phyloP scores from a whole-genome alignment of 1,140 invertebrate genomes.

The Pseudomyrmex pallidus region DNA sequence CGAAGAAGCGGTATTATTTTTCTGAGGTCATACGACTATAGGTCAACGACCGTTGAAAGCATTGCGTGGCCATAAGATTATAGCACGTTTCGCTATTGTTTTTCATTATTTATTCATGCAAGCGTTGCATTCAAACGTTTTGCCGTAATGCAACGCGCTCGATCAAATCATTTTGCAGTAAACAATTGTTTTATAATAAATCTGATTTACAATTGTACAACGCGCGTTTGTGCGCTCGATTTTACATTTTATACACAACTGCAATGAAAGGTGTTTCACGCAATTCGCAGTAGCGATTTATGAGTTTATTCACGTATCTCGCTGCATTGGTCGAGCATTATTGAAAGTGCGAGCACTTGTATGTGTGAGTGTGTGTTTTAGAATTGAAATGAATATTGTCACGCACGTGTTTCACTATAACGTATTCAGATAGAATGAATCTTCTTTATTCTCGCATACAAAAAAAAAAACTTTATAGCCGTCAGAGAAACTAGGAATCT shows the following conservation, averaged over 20 bases:
- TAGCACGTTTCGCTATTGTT: slow-evolving; percentile 17
- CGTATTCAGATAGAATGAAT: neutral
- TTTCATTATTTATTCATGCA: slow-evolving; percentile 57
- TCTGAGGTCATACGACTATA: slow-evolving; percentile 20
- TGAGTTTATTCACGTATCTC: slow-evolving; percentile 14
- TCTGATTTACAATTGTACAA: slow-evolving; percentile 39
- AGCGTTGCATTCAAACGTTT: slow-evolving; percentile 29
- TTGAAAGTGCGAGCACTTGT: neutral
- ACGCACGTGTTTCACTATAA: slow-evolving; percentile 16
- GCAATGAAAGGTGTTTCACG: neutral
- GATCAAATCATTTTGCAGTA: slow-evolving; percentile 26
- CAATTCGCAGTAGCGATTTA: slow-evolving; percentile 8
- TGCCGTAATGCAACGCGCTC: slow-evolving; percentile 12
- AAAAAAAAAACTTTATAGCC: slow-evolving; percentile 29
- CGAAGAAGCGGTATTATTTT: slow-evolving; percentile 34
- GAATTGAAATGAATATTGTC: slow-evolving; percentile 40
- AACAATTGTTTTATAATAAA: slow-evolving; percentile 39
- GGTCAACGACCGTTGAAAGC: slow-evolving; percentile 48
- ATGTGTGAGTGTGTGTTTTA: neutral
- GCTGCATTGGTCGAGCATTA: slow-evolving; percentile 2
- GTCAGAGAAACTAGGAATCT: slow-evolving; percentile 68
- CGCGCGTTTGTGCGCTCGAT: slow-evolving; percentile 4
- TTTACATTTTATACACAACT: slow-evolving; percentile 3
- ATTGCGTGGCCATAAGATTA: slow-evolving; percentile 45
- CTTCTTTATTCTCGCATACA: neutral